Percentiles rank a stretch among this genome's conserved stretches.
These are phyloP conservation scores for Epizoanthus stellaris DNA, from an alignment of 92 coral and sea anemone genomes.

Conservation along the genomic window DNA sequence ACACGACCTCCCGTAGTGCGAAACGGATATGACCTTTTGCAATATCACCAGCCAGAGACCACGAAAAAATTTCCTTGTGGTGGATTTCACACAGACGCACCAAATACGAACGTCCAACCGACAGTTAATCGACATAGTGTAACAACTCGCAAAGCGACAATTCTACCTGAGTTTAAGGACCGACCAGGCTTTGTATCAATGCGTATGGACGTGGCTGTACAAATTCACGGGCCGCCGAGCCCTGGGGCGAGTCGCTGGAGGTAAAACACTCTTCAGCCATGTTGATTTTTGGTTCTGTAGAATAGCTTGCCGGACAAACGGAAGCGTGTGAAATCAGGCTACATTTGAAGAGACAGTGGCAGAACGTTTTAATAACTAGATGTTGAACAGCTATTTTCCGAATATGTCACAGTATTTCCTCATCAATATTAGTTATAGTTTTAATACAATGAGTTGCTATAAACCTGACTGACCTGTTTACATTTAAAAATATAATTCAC, in stretches of 20 bases:
- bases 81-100: background rate
- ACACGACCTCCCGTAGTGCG: conserved; percentile 16
- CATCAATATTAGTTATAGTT: too few relatives aligned
- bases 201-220: conserved; percentile 35
- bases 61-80: background rate
- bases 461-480: too few relatives aligned
- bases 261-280: background rate
- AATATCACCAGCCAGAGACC: background rate
- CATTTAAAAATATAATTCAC: too few relatives aligned
- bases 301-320: background rate
- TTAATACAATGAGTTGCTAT: too few relatives aligned
- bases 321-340: background rate
- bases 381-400: too few relatives aligned
- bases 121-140: background rate
- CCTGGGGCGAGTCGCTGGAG: conserved; percentile 47
- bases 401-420: too few relatives aligned
- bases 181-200: background rate
- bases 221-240: conserved; percentile 44
- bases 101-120: too few relatives aligned
- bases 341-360: too few relatives aligned
- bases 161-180: background rate
- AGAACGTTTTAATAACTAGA: too few relatives aligned
- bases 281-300: background rate
- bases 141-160: background rate
- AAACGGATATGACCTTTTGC: background rate